Base-by-base conservation (phyloP, 2,113 vertebrate genomes). In the Spermophilus dauricus region DNA sequence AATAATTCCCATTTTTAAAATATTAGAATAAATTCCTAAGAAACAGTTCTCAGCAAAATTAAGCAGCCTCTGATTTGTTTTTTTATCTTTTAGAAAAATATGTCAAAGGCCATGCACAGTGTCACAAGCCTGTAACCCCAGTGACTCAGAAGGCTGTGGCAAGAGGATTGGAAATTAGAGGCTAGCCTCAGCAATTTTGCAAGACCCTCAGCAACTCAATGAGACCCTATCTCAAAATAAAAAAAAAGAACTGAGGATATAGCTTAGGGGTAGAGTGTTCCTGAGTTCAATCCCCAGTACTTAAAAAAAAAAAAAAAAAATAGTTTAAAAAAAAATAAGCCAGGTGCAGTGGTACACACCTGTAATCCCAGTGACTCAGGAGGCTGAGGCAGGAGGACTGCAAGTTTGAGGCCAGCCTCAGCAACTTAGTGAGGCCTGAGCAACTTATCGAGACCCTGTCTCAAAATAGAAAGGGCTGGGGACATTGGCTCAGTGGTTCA, bases 1-100 rank as follows among this genome's bases (percentile, higher is more conserved):
- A 86, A 56, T 67, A 85, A 69, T 67, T 86, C 58, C 70, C 37
- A 26, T 76, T 39, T 37, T 24, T 53, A 76, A 77, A 61, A 72
- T n/a, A 75, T 28, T 20, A 18, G 11, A 80, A 39, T 30, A 91
- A 88, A 86, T 80, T 61, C 18, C 89, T 84, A 92, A 51, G 28
- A 89, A 76, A 90, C 3, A 80, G 17, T n/a, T 93, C 90, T 95
- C 28, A 34, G 32, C 4, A 92, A 96, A 85, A 76, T 78, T 90
- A 95, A 86, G 5, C 22, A 8, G 34, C 5, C 77, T 86, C 39
- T 89, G 61, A 14, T 61, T 14, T 76, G 24, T 45, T 61, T 76
- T 6, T 34, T 39, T 24, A 16, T 42, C 5, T 32, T 83, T 37
- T 76, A 56, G 48, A 80, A 63, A 89, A 69, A 63, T 34, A 69